Evolutionary conservation across 2,797 vertebrate genomes (phyloP), one percentile per base, ranked within the genome.

Genomic region (Esox masquinongy): DNA sequence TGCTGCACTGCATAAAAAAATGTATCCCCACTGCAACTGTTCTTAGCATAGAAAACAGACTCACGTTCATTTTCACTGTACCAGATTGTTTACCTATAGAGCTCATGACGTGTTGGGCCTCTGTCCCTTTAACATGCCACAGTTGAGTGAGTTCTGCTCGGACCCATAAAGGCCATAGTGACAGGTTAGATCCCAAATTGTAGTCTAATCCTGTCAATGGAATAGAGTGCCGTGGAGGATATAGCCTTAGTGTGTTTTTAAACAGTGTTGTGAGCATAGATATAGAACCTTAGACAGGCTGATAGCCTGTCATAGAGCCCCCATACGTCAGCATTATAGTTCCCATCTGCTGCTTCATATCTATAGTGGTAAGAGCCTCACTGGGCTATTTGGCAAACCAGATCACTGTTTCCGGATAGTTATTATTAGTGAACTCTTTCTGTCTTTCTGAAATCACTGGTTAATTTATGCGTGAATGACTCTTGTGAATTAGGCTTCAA

Each of bases 1-100:
- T 80, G 76, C 80, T 87, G 79, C 82, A 81, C 50, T 81, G 68
- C 79, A 77, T 87, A 74, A 80, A 63, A 76, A 78, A 78, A 74
- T 83, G 50, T 75, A 83, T 76, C 79, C 80, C 26, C 71, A 70
- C 78, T 82, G 69, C 49, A 47, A 47, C 43, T 47, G 81, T 83
- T 83, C 22, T 8, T 70, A 29, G 5, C 39, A 82, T 84, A 87
- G 59, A 80, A 80, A 85, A 82, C 75, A 74, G 85, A 87, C 84
- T 87, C 78, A 81, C 39, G 72, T 36, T 77, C 59, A 78, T 84
- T 79, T 78, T 85, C 78, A 78, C 68, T 83, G 63, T 80, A 82
- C 69, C 74, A 87, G 5, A 83, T 83, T 84, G 84, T 86, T 88
- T 85, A 87, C 74, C 77, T 61, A n/a, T n/a, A 79, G 78, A 71